Evolutionary conservation across 2,113 vertebrate genomes (phyloP).

Genomic region (Leucoraja erinaceus): DNA sequence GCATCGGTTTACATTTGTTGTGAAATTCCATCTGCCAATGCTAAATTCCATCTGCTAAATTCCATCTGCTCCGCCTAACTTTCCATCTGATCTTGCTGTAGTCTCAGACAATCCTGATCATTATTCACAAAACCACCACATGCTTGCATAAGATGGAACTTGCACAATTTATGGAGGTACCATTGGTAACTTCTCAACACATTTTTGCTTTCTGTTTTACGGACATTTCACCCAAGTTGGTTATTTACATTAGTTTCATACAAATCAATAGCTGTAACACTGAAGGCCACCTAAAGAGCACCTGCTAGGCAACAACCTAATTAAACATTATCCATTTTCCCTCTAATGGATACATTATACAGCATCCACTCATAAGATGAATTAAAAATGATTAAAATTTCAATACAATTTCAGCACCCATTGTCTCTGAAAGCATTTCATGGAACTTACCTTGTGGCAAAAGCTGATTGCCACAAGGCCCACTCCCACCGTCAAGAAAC

Average conservation of each 20-base stretch:
- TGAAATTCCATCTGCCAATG: no score
- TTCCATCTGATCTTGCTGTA: no score
- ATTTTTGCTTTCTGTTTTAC: neutral
- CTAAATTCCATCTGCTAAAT: no score
- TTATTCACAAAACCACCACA: no score
- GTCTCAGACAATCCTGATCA: no score
- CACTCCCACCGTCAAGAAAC: no score
- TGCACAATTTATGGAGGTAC: no score
- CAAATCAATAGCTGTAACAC: neutral
- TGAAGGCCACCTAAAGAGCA: neutral
- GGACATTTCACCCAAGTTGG: neutral
- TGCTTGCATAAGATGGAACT: no score
- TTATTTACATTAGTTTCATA: neutral
- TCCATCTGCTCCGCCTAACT: no score
- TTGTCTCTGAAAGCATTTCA: neutral
- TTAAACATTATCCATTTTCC: slow-evolving; percentile 37
- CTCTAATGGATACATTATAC: neutral
- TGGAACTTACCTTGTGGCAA: slow-evolving; percentile 76
- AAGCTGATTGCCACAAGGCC: no score
- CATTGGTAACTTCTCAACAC: neutral
- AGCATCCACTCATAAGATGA: neutral
- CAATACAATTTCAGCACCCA: neutral
- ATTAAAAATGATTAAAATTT: neutral
- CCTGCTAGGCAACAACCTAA: slow-evolving; percentile 39
- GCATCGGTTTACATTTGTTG: no score